Percentiles rank a stretch among this genome's conserved stretches.
phyloP scores from a whole-genome alignment of 2,113 vertebrate species.

The Alouatta palliata region DNA sequence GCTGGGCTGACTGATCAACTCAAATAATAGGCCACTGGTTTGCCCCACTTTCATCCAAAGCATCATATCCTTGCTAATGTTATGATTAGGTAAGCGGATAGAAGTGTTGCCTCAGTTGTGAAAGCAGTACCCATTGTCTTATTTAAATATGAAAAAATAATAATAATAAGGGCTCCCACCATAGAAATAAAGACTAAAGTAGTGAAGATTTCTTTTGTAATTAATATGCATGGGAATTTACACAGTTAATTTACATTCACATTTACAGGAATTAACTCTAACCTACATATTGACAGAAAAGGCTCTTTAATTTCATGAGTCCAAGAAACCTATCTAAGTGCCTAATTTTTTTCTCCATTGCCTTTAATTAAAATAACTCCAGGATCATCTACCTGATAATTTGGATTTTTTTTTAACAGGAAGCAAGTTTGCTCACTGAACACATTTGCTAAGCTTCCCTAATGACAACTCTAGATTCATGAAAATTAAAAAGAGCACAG shows the following conservation, averaged over 20 bases:
- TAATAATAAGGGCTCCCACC: background rate
- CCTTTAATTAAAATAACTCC: slow-evolving; percentile 78
- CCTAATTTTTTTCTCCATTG: slow-evolving; percentile 77
- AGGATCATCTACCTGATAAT: slow-evolving; percentile 76
- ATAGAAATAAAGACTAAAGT: background rate
- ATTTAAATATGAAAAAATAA: background rate
- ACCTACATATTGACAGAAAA: slow-evolving; percentile 69
- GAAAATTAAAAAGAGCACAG: slow-evolving; percentile 51
- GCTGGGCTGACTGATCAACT: background rate
- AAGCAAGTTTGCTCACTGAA: slow-evolving; percentile 65
- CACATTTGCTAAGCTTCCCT: slow-evolving; percentile 65
- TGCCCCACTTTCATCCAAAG: background rate
- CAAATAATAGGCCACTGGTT: background rate
- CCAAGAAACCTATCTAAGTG: slow-evolving; percentile 64
- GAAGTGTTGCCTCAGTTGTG: background rate
- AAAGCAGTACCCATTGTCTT: background rate
- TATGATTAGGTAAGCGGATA: background rate
- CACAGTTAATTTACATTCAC: slow-evolving; percentile 71
- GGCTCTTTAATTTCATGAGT: slow-evolving; percentile 68
- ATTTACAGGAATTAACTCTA: slow-evolving; percentile 75
- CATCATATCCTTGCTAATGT: background rate
- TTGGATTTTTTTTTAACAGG: slow-evolving; percentile 68
- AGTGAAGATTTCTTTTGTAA: slow-evolving; percentile 50
- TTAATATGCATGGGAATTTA: slow-evolving; percentile 70
- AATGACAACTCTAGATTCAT: background rate